phyloP scores from a whole-genome alignment of 1,140 invertebrate species.

The Listronotus bonariensis region DNA sequence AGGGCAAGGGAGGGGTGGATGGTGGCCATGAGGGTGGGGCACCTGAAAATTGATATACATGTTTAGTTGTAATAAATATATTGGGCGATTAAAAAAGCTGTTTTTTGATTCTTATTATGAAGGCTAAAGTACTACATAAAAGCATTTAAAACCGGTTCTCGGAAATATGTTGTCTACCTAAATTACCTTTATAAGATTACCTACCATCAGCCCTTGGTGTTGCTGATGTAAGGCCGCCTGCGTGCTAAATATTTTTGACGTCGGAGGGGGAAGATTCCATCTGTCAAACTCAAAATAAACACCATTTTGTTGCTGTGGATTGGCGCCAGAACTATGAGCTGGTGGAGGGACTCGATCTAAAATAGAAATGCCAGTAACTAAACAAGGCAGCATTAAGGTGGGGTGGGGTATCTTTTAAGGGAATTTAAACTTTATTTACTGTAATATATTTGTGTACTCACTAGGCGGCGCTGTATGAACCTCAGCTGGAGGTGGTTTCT shows the following conservation, averaged over 20 bases:
- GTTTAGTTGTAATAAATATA: too few species aligned
- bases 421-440: too few species aligned
- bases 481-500: constrained; percentile 51
- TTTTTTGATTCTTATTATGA: too few species aligned
- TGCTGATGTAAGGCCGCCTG: constrained; percentile 67
- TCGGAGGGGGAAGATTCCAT: constrained; percentile 69
- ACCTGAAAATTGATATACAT: constrained; percentile 56
- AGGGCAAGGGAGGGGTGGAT: constrained; percentile 63
- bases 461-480: constrained; percentile 30
- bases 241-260: constrained; percentile 68
- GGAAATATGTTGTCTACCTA: too few species aligned
- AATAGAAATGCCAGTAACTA: constrained; percentile 9
- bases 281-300: constrained; percentile 73
- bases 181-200: constrained; percentile 2
- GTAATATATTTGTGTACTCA: too few species aligned
- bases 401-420: too few species aligned
- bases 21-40: constrained; percentile 64
- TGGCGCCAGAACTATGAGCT: constrained; percentile 68
- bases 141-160: too few species aligned
- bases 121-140: too few species aligned
- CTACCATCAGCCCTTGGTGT: constrained; percentile 53
- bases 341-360: constrained; percentile 68
- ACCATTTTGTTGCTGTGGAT: constrained; percentile 65
- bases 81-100: too few species aligned
- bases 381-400: constrained; percentile 1